Conservation (phyloP, 2,797 vertebrate species). For the Bryconaethiops microstoma region DNA sequence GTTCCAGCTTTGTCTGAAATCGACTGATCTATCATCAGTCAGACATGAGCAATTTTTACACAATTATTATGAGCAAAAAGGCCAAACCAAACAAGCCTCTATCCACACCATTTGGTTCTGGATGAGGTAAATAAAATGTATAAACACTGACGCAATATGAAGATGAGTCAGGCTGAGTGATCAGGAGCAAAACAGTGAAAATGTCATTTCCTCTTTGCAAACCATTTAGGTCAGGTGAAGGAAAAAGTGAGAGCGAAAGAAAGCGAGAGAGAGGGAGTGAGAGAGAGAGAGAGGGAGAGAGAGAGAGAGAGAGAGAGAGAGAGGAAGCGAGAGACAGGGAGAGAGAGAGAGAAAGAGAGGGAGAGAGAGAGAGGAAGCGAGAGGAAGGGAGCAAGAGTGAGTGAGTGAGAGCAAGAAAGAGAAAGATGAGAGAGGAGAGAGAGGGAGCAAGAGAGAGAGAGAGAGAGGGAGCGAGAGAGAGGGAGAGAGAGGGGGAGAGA, state of each 20-base stretch:
- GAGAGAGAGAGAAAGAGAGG: neutral
- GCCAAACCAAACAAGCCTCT: neutral
- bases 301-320: no score
- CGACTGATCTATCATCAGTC: neutral
- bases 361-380: neutral
- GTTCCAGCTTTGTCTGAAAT: neutral
- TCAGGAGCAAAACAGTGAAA: slow-evolving; percentile 18
- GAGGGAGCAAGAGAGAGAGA: neutral
- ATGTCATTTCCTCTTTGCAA: slow-evolving; percentile 36
- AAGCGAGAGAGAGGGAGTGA: neutral
- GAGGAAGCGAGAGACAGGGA: no score
- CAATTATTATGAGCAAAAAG: neutral
- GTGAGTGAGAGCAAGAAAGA: slow-evolving; percentile 13
- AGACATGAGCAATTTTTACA: neutral
- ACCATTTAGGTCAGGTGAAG: slow-evolving; percentile 70
- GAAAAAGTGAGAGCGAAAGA: slow-evolving; percentile 25
- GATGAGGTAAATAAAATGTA: slow-evolving; percentile 9
- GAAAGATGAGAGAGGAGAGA: slow-evolving; percentile 12
- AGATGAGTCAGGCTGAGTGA: slow-evolving; percentile 28
- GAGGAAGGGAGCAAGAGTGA: neutral
- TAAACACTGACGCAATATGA: slow-evolving; percentile 19
- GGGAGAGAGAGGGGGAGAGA: neutral
- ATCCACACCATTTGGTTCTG: slow-evolving; percentile 2
- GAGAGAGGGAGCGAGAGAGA: neutral
- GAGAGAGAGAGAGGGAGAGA: no score